Evolutionary conservation across 2,113 vertebrate genomes (phyloP).

Genomic region (Marcusenius ussheri): DNA sequence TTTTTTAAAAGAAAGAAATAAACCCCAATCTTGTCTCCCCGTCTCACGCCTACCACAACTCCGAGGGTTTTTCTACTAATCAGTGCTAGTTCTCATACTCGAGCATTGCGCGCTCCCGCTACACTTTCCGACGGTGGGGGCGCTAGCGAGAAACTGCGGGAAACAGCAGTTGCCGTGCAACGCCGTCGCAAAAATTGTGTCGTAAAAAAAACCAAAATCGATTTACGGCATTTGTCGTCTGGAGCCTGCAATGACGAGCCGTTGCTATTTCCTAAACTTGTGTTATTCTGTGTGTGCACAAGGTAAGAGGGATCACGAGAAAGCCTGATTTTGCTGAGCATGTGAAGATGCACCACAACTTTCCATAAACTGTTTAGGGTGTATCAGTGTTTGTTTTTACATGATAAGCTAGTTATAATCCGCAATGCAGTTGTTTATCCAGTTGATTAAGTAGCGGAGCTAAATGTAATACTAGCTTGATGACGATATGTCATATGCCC

Average conservation of each 20-base stretch:
- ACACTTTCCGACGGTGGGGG: not conserved
- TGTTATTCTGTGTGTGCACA: conserved; percentile 31
- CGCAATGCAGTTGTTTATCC: conserved; percentile 14
- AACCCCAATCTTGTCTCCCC: conserved; percentile 26
- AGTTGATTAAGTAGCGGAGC: not conserved
- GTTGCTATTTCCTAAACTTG: not conserved
- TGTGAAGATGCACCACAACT: not conserved
- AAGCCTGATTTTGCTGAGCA: not conserved
- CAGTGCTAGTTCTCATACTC: conserved; percentile 51
- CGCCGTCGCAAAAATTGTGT: conserved; percentile 47
- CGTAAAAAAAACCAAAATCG: not conserved
- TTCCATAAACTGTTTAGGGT: not conserved
- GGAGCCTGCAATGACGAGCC: conserved; percentile 35
- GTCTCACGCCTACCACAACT: conserved; percentile 42
- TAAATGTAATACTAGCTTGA: not conserved
- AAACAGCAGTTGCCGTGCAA: conserved; percentile 16
- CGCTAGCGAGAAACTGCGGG: conserved; percentile 33
- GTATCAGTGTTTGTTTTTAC: not conserved
- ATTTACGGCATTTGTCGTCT: conserved; percentile 39
- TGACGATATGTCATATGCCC: not conserved
- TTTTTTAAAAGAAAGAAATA: conserved; percentile 28
- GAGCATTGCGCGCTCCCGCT: conserved; percentile 29
- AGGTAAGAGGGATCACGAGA: conserved; percentile 38
- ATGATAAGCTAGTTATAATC: not conserved
- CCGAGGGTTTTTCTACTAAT: conserved; percentile 47